Evolutionary conservation across 2,888 invertebrate genomes (phyloP), one percentile per base, ranked within the genome.

Genomic region (Pammene fasciana): DNA sequence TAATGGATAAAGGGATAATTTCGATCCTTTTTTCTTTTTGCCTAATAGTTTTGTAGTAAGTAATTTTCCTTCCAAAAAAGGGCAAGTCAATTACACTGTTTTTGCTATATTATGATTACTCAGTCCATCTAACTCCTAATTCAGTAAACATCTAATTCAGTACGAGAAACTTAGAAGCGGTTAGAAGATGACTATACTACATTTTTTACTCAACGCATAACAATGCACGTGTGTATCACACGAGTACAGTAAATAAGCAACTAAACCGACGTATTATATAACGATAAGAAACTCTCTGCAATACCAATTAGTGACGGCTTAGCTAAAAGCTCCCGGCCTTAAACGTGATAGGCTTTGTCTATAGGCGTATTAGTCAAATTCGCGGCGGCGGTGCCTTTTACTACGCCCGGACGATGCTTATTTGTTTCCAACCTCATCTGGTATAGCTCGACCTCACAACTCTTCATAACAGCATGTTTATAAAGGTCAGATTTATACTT

Each of bases 301-400:
- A 18, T 62, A 62, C 45, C 64, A 68, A 68, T 68, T 65, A 68
- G 68, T n/a, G 57, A 36, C 57, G 68, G 64, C 50, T 59, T 57
- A 50, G 68, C n/a, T 34, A 48, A 62, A 68, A 68, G 64, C 43
- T 48, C 55, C 67, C 66, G 70, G 68, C 45, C 16, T 50, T 52
- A 45, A 65, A 81, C 86, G 86, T 86, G 85, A 79, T 72, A 57
- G 65, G 84, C 73, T 67, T 84, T 65, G 70, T 65, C 70, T 79
- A 84, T 76, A 73, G 75, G 71, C 72, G 77, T 78, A 83, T 86
- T 83, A 82, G 78, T 81, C 79, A 83, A 84, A 83, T 80, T 67
- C 54, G n/a, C 13, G 8, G n/a, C 26, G 73, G 82, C 83, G 82
- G 82, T 74, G 75, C 72, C 74, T 74, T n/a, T 75, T 75, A 73